Conservation (phyloP, 2,113 vertebrate species). For the Lamprotornis superbus region DNA sequence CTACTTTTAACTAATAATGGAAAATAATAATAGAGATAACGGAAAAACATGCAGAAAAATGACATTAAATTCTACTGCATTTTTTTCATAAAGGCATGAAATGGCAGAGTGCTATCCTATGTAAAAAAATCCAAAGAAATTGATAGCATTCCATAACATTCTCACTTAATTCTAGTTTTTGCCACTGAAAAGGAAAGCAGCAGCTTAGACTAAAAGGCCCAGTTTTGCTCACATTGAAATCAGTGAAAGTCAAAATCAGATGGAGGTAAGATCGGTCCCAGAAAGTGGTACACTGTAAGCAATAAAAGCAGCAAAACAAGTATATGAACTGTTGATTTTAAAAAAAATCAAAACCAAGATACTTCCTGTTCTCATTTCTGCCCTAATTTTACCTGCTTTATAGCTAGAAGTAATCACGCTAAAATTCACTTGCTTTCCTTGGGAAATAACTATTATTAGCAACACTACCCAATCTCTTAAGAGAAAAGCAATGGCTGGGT, state of each 20-base stretch:
- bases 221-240: background rate
- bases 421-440: slow-evolving; percentile 16
- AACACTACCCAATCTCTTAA: slow-evolving; percentile 48
- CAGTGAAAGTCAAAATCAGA: background rate
- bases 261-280: background rate
- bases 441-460: background rate
- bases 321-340: background rate
- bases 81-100: slow-evolving; percentile 22
- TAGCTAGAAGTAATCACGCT: background rate
- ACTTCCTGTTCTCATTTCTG: slow-evolving; percentile 24
- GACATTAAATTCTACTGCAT: background rate
- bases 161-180: background rate
- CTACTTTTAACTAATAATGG: background rate
- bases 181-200: background rate
- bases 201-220: slow-evolving; percentile 15
- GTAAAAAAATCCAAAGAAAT: background rate
- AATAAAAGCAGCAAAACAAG: background rate
- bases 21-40: background rate
- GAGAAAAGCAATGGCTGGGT: slow-evolving; percentile 1
- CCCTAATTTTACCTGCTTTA: slow-evolving; percentile 18
- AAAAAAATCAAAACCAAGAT: background rate
- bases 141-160: background rate
- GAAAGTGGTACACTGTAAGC: background rate
- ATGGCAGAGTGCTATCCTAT: background rate
- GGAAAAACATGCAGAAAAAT: background rate